These are phyloP conservation scores for Pegoplata infirma DNA, from an alignment of 2,888 invertebrate species.

Conservation along the genomic window DNA sequence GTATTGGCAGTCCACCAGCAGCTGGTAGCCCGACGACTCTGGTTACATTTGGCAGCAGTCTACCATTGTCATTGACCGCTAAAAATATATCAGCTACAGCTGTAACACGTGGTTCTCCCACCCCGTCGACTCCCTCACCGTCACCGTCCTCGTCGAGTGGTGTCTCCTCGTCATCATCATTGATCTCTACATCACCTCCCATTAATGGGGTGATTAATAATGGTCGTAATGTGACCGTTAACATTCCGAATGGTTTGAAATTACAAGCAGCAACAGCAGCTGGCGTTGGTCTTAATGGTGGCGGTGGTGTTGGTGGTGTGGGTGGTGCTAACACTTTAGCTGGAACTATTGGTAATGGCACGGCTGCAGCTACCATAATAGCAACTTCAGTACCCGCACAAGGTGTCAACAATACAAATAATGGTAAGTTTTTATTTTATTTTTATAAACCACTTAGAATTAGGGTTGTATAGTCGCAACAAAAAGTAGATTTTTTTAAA, in stretches of 20 bases:
- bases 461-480: no score
- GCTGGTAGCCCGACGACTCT: constrained; percentile 56
- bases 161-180: constrained; percentile 75
- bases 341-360: constrained; percentile 66
- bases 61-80: constrained; percentile 71
- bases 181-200: constrained; percentile 73
- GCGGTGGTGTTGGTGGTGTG: constrained; percentile 48
- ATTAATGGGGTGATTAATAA: constrained; percentile 67
- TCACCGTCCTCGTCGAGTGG: constrained; percentile 76
- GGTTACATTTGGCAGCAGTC: constrained; percentile 59
- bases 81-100: constrained; percentile 71
- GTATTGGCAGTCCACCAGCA: constrained; percentile 52
- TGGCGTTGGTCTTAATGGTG: constrained; percentile 52
- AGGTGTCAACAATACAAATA: constrained; percentile 65
- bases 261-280: constrained; percentile 63
- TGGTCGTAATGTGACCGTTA: constrained; percentile 67
- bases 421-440: constrained; percentile 66
- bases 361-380: constrained; percentile 67
- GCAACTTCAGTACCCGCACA: constrained; percentile 64
- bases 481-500: no score
- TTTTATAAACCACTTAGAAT: no score
- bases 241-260: constrained; percentile 70
- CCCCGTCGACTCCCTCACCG: constrained; percentile 77
- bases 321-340: constrained; percentile 59
- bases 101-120: constrained; percentile 74